A percentile compares a stretch with the other conserved stretches of the same genome.
phyloP scores from a whole-genome alignment of 2,113 vertebrate species.

The Condylura cristata region DNA sequence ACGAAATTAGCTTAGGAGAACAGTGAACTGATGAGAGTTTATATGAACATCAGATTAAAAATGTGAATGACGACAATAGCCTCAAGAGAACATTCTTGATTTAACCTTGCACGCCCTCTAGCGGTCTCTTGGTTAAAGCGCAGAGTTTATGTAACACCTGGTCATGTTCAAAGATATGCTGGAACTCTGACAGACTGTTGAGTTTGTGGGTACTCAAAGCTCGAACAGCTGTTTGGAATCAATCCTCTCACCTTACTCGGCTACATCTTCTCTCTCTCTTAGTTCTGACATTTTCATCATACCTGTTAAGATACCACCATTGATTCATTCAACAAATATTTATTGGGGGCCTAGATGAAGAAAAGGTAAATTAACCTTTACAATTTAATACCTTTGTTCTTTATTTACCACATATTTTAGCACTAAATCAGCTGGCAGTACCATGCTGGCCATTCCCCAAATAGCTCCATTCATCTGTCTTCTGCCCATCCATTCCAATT shows the following conservation, averaged over 20 bases:
- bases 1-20: conserved; percentile 55
- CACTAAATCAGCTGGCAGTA: not conserved
- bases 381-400: conserved; percentile 45
- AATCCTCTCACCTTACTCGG: not conserved
- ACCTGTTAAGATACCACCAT: conserved; percentile 17
- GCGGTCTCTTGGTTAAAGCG: conserved; percentile 48
- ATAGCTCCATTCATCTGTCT: not conserved
- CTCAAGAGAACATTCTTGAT: conserved; percentile 36
- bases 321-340: conserved; percentile 48
- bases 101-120: conserved; percentile 69
- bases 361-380: conserved; percentile 10
- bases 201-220: conserved; percentile 29
- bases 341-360: not conserved
- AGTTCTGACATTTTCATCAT: conserved; percentile 39
- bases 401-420: conserved; percentile 47
- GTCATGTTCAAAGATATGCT: not conserved
- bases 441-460: not conserved
- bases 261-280: not conserved
- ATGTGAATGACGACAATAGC: conserved; percentile 48
- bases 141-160: conserved; percentile 42
- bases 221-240: not conserved
- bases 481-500: not conserved
- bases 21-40: conserved; percentile 59
- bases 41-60: conserved; percentile 61
- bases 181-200: not conserved